Conservation (phyloP, 2,888 invertebrate species). For the Itoplectis maculator region DNA sequence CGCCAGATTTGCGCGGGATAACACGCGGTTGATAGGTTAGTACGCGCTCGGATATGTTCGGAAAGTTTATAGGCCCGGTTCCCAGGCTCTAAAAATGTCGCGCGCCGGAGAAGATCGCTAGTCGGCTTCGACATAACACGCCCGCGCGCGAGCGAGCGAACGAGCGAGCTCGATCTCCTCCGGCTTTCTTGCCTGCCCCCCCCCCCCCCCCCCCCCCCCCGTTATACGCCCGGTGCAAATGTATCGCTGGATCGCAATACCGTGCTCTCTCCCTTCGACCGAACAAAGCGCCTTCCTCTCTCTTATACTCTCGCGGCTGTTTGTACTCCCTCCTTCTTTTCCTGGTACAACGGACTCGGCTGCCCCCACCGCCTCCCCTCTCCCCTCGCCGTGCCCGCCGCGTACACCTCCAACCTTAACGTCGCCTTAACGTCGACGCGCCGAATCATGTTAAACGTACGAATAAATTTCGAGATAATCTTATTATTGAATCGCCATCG, state of each 20-base stretch:
- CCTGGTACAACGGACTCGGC: slow-evolving; percentile 25
- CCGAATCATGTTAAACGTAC: slow-evolving; percentile 36
- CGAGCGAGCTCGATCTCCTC: slow-evolving; percentile 27
- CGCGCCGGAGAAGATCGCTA: slow-evolving; percentile 66
- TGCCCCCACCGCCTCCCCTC: too few relatives aligned
- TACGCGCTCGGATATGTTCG: slow-evolving; percentile 64
- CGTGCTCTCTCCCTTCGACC: slow-evolving; percentile 42
- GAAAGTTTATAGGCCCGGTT: slow-evolving; percentile 72
- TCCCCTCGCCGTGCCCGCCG: too few relatives aligned
- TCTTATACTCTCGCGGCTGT: not conserved
- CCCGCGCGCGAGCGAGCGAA: too few relatives aligned
- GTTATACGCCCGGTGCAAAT: slow-evolving; percentile 17
- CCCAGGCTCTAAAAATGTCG: slow-evolving; percentile 72
- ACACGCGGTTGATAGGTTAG: slow-evolving; percentile 64
- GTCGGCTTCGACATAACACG: slow-evolving; percentile 69
- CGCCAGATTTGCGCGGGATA: slow-evolving; percentile 69
- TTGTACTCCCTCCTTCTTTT: slow-evolving; percentile 9
- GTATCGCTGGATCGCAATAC: slow-evolving; percentile 44
- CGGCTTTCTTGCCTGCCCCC: slow-evolving; percentile 24
- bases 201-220: too few relatives aligned
- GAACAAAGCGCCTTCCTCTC: slow-evolving; percentile 52
- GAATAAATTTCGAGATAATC: slow-evolving; percentile 62
- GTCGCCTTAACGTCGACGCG: slow-evolving; percentile 42
- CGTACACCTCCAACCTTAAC: slow-evolving; percentile 40
- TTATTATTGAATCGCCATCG: slow-evolving; percentile 65